Base-by-base conservation (phyloP, 2,888 invertebrate species). In the Silvanus unidentatus region DNA sequence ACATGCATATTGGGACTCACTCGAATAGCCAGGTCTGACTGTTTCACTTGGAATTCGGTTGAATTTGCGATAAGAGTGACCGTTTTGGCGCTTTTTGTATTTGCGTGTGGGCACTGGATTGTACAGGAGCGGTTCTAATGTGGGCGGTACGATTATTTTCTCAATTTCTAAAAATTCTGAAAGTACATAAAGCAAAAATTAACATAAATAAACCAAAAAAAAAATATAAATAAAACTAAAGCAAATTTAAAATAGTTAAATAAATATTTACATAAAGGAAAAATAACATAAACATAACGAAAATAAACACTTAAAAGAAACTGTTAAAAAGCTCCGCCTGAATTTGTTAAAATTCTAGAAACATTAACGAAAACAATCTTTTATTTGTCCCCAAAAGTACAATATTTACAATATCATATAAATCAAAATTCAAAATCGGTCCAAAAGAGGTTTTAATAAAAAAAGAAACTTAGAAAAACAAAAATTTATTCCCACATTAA, bases 1-100 rank as follows among this genome's bases (percentile, higher is more conserved):
- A 65, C 89, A 89, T 13, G 86, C 80, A 71, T 87, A 88, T 64
- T 83, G 82, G 38, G 76, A 70, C 35, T 75, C 74, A 16, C 70
- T 71, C 61, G 76, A 75, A 9, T 32, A 32, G 5, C 32, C 32
- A n/a, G 32, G 32, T 37, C 65, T 61, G 12, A 64, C 49, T 14
- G 56, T 54, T 16, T 60, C 56, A 12, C n/a, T 12, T 5, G 32
- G 5, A n/a, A 32, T n/a, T 12, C 13, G n/a, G 27, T 55, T 53
- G 39, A 57, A 62, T 47, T 65, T 64, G 40, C 62, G 55, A 54
- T 53, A 57, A 29, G 55, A 50, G 37, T 58, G 54, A 15, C 57
- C 60, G 45, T 60, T 63, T 49, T 56, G 55, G 12, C 47, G 47
- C 35, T 43, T 50, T 35, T 46, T 44, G 8, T 40, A 40, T 27